Base-by-base conservation (phyloP, 2,888 invertebrate species). In the Lobophora halterata region DNA sequence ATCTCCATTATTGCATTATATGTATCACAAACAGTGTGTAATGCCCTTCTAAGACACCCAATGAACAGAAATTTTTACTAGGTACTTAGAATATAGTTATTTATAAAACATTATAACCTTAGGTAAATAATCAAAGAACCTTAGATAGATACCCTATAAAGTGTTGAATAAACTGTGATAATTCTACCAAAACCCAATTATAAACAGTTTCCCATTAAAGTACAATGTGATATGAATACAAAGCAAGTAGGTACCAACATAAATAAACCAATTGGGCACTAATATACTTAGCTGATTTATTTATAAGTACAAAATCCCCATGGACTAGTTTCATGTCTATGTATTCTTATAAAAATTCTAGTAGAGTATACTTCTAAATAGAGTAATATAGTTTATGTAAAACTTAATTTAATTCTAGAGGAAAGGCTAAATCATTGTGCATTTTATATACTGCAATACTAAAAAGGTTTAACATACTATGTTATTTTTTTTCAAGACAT, bases 301-400 rank as follows among this genome's bases (percentile, higher is more conserved):
- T 27, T 35, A 28, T 42, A 42, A 46, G 46, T 46, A 61, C 53
- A 57, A 50, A 46, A 50, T 49, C 35, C 35, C 36, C 34, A 38
- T 27, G 30, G 24, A 42, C 32, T 39, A 39, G 38, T 27, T 36
- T 27, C 24, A 5, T 29, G 29, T 8, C 24, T 28, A 35, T 21
- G 26, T 30, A 30, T 36, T 31, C n/a, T 23, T 36, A 42, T 43
- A 38, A 43, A 35, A 43, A 43, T 30, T 33, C 43, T 43, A 43
- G n/a, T 39, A 24, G 29, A 28, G 24, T 29, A 37, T 32, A 43
- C 31, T 34, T 12, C 5, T 30, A 42, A 33, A 25, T 32, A 23
- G 13, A 29, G 36, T 29, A 12, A 7, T 35, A 37, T 20, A 20
- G 17, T 26, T 12, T 12, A 23, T 29, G 9, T n/a, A 13, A 25